Percentiles rank a stretch among this genome's conserved stretches.
phyloP scores from a whole-genome alignment of 1,140 invertebrate genomes.

The Eumeta japonica region DNA sequence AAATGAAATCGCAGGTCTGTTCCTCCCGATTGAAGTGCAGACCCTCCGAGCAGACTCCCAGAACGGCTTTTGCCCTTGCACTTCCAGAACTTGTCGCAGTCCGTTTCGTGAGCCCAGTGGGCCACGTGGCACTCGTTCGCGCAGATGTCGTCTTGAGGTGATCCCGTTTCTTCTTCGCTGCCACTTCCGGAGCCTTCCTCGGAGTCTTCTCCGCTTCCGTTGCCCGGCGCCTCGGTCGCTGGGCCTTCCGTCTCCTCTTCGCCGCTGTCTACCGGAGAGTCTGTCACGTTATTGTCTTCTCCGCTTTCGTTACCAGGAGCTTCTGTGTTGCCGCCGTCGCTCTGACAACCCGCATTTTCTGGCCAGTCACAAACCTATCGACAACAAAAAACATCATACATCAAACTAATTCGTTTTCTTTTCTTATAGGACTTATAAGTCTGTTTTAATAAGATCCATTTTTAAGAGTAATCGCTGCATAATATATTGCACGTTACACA shows the following conservation, averaged over 20 bases:
- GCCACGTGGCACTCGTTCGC: conserved; percentile 18
- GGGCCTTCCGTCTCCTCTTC: too few species aligned
- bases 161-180: conserved; percentile 6
- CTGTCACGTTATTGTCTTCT: too few species aligned
- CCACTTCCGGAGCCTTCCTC: too few species aligned
- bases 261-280: too few species aligned
- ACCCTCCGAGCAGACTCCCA: conserved; percentile 54
- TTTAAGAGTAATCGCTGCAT: too few species aligned
- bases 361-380: conserved; percentile 18
- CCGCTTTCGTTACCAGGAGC: too few species aligned
- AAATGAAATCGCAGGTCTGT: conserved; percentile 29
- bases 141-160: conserved; percentile 16
- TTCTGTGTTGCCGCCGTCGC: neutral
- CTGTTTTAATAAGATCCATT: neutral
- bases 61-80: conserved; percentile 49
- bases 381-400: too few species aligned
- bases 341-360: conserved; percentile 10
- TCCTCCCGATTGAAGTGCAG: conserved; percentile 57
- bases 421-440: neutral
- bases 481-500: too few species aligned
- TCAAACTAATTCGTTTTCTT: neutral
- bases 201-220: too few species aligned
- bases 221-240: too few species aligned
- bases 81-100: conserved; percentile 60
- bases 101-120: conserved; percentile 47